These are phyloP conservation scores for Ammospiza maritima DNA, from an alignment of 2,797 vertebrate genomes.

Conservation along the genomic window DNA sequence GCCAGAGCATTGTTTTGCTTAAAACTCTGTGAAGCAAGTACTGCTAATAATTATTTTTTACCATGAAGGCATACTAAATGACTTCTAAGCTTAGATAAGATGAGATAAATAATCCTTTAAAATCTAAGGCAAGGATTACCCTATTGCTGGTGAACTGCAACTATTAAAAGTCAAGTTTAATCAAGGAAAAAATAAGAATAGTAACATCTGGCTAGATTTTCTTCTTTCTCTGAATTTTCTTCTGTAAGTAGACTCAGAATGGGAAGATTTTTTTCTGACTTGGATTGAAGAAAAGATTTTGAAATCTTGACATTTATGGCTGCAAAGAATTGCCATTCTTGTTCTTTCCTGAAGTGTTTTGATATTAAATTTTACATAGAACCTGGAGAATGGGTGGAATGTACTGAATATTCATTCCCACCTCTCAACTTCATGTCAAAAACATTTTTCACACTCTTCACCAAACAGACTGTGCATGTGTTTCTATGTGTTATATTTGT, in stretches of 20 bases:
- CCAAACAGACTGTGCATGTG: background rate
- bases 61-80: background rate
- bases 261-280: background rate
- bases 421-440: background rate
- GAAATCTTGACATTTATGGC: background rate
- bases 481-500: background rate
- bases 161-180: slow-evolving; percentile 20
- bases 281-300: background rate
- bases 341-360: slow-evolving; percentile 2
- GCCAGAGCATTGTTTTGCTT: background rate
- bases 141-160: background rate
- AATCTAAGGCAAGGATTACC: slow-evolving; percentile 24
- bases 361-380: background rate
- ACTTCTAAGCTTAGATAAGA: background rate
- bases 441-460: background rate
- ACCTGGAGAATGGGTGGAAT: background rate
- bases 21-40: slow-evolving; percentile 26
- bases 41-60: slow-evolving; percentile 34
- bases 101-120: slow-evolving; percentile 27
- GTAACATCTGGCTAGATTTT: background rate
- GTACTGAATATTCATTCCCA: background rate
- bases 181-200: background rate
- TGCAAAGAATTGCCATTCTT: background rate
- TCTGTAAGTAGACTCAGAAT: background rate
- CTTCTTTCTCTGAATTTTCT: background rate